Conservation (phyloP, 2,797 vertebrate species). For the Cirrhinus molitorella region DNA sequence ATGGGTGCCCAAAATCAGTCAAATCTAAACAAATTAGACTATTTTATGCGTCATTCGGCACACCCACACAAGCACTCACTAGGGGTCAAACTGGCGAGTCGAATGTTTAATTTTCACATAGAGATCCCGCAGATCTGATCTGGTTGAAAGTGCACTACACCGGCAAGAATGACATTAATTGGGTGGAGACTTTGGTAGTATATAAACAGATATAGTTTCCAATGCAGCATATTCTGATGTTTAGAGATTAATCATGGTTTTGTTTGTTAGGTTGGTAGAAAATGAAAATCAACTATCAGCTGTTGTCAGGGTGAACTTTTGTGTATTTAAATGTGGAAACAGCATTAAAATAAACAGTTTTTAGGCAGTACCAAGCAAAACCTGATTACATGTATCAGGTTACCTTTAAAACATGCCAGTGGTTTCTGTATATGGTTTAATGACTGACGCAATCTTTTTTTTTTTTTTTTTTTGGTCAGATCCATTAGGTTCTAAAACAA, state of each 20-base stretch:
- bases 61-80: constrained; percentile 43
- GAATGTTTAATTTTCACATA: constrained; percentile 53
- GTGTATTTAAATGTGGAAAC: constrained; percentile 24
- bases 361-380: constrained; percentile 49
- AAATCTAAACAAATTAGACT: constrained; percentile 54
- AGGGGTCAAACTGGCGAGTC: constrained; percentile 50
- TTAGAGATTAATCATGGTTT: constrained; percentile 37
- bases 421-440: constrained; percentile 11
- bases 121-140: constrained; percentile 43
- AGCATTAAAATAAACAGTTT: constrained; percentile 22
- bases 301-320: constrained; percentile 18
- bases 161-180: constrained; percentile 49
- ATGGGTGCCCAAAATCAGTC: constrained; percentile 55
- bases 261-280: constrained; percentile 41
- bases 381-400: constrained; percentile 46
- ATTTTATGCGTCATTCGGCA: constrained; percentile 38
- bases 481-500: not conserved
- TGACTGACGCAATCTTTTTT: not conserved
- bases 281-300: constrained; percentile 24
- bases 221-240: constrained; percentile 36
- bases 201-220: constrained; percentile 54
- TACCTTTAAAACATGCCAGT: constrained; percentile 24
- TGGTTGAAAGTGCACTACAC: constrained; percentile 29
- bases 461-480: too few species aligned
- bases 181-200: constrained; percentile 50